A percentile compares a stretch with the other conserved stretches of the same genome.
Conservation (phyloP, 2,888 invertebrate species). For the Pecten maximus region DNA sequence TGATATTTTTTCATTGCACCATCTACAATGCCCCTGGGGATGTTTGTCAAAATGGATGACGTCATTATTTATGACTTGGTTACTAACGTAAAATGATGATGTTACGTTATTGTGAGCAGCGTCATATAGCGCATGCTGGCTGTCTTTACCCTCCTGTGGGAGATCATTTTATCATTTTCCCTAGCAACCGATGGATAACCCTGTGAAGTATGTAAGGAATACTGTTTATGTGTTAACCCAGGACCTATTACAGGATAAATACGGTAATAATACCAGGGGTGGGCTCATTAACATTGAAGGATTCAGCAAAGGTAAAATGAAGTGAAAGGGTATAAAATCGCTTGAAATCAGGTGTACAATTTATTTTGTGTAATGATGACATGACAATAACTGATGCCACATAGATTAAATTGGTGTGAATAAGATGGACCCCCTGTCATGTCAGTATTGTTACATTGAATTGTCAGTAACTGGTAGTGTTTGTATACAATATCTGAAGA, state of each 20-base stretch:
- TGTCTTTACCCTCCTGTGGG: no score
- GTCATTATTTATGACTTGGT: no score
- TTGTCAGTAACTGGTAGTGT: background rate
- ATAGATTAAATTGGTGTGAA: background rate
- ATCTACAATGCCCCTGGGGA: no score
- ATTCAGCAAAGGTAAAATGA: background rate
- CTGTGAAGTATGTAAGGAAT: no score
- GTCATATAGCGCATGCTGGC: no score
- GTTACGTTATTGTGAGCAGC: no score
- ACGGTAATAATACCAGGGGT: background rate
- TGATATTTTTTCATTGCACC: no score
- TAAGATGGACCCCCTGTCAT: background rate
- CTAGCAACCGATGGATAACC: no score
- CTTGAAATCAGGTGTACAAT: background rate
- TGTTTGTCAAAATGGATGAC: no score
- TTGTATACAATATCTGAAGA: background rate
- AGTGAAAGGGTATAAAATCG: background rate
- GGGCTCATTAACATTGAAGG: background rate
- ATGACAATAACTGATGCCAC: background rate
- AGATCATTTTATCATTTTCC: no score
- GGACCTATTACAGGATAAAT: background rate
- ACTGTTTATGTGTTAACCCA: no score
- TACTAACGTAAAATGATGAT: no score
- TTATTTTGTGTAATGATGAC: background rate
- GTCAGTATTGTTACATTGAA: background rate